A percentile compares a stretch with the other conserved stretches of the same genome.
phyloP scores from a whole-genome alignment of 2,888 invertebrate genomes.

The Caenorhabditis panamensis region DNA sequence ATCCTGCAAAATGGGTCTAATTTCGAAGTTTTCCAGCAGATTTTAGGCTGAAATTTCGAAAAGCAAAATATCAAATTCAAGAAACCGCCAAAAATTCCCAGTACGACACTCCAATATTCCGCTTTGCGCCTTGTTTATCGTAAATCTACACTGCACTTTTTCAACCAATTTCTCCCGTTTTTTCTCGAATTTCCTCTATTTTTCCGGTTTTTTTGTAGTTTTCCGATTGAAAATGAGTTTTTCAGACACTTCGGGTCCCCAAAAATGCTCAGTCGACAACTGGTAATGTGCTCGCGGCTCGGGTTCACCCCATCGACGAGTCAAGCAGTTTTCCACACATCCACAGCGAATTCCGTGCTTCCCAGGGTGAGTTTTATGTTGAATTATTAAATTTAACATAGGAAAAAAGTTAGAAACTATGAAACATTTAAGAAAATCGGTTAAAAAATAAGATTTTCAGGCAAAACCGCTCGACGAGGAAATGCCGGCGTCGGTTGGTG shows the following conservation, averaged over 20 bases:
- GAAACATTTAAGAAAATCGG: background rate
- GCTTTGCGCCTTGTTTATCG: slow-evolving; percentile 27
- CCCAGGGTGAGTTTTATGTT: slow-evolving; percentile 30
- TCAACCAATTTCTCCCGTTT: background rate
- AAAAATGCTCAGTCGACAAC: slow-evolving; percentile 50
- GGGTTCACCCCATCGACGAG: slow-evolving; percentile 60
- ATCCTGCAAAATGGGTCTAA: too few species aligned
- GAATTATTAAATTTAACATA: background rate
- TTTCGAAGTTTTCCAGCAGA: too few species aligned
- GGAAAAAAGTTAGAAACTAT: too few species aligned
- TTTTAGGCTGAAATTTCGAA: too few species aligned
- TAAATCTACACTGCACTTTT: slow-evolving; percentile 27
- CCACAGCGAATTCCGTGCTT: slow-evolving; percentile 27
- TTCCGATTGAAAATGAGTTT: background rate
- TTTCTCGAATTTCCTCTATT: background rate
- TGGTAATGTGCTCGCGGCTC: slow-evolving; percentile 26
- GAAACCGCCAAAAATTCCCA: too few species aligned
- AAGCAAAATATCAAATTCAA: background rate
- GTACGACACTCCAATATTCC: slow-evolving; percentile 50
- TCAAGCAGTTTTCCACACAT: slow-evolving; percentile 60
- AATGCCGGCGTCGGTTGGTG: slow-evolving; percentile 9
- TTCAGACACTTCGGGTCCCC: slow-evolving; percentile 32
- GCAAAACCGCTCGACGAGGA: slow-evolving; percentile 63
- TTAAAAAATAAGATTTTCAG: slow-evolving; percentile 19
- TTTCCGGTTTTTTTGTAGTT: background rate